These are phyloP conservation scores for Gymnocypris eckloni DNA, from an alignment of 2,797 vertebrate species.

Conservation along the genomic window DNA sequence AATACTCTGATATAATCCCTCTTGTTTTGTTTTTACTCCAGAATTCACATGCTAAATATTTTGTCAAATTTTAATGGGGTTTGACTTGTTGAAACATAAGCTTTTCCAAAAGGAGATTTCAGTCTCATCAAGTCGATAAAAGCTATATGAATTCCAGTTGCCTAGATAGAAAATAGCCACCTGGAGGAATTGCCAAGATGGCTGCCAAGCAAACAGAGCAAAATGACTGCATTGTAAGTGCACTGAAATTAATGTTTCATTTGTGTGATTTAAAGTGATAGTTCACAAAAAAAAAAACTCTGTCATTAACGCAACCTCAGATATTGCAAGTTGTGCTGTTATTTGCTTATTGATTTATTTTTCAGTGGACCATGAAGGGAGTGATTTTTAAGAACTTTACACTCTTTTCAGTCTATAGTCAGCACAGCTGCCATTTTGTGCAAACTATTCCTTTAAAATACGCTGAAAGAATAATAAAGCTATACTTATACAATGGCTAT, in stretches of 20 bases:
- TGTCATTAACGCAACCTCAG: constrained; percentile 4
- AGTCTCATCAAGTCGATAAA: neutral
- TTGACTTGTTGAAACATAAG: neutral
- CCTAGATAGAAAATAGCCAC: constrained; percentile 18
- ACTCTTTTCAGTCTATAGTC: neutral
- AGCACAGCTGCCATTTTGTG: neutral
- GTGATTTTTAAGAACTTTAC: neutral
- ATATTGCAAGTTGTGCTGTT: neutral
- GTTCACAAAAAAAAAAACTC: neutral
- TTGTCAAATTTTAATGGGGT: constrained; percentile 8
- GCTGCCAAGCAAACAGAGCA: constrained; percentile 15
- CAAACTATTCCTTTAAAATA: constrained; percentile 2
- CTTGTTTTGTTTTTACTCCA: neutral
- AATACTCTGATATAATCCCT: neutral
- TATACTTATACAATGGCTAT: neutral
- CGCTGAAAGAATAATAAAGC: neutral
- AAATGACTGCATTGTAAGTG: constrained; percentile 10
- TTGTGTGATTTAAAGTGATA: constrained; percentile 34
- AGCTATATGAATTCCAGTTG: constrained; percentile 9
- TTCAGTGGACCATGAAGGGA: neutral
- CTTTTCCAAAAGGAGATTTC: neutral
- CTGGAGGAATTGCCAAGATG: constrained; percentile 27
- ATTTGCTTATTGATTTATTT: neutral
- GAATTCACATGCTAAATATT: constrained; percentile 7
- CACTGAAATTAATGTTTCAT: constrained; percentile 11